Percentiles rank a stretch among this genome's conserved stretches.
Evolutionary conservation across 2,797 vertebrate species (phyloP).

Genomic region (Telmatherina bonti): DNA sequence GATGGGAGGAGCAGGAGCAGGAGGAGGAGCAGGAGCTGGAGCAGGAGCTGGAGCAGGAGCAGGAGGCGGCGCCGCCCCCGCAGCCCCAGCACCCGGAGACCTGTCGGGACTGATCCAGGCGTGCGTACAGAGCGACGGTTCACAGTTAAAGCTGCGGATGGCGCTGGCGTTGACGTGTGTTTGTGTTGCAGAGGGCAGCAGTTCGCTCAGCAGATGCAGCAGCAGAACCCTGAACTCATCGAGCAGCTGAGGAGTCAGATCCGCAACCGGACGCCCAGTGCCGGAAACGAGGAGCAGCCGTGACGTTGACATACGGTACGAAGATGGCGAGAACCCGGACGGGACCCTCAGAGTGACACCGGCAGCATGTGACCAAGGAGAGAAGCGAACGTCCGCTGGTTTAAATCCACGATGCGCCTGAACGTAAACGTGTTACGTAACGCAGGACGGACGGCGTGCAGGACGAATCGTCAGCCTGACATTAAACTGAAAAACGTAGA

Average conservation of each 20-base stretch:
- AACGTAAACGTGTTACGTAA: too few species aligned
- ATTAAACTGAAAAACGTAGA: too few species aligned
- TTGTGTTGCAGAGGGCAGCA: conserved; percentile 88
- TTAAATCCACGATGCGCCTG: too few species aligned
- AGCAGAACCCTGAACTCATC: conserved; percentile 96
- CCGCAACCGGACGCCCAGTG: conserved; percentile 92
- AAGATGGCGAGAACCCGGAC: too few species aligned
- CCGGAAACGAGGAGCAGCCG: conserved; percentile 92
- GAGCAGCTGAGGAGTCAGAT: conserved; percentile 96
- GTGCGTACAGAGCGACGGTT: conserved; percentile 79
- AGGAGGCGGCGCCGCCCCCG: too few species aligned
- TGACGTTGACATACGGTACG: conserved; percentile 68
- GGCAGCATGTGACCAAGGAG: too few species aligned
- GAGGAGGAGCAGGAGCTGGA: conserved; percentile 2
- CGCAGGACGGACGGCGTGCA: too few species aligned
- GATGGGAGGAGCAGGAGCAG: conserved; percentile 38
- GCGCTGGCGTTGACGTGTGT: background rate
- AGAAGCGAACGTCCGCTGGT: too few species aligned
- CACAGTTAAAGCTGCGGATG: background rate
- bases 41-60: background rate
- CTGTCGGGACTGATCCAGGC: conserved; percentile 96
- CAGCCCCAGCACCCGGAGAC: conserved; percentile 76
- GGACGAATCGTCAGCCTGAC: too few species aligned
- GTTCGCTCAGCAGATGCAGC: conserved; percentile 98
- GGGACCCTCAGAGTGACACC: too few species aligned